Evolutionary conservation across 2,113 vertebrate species (phyloP), one percentile per base, ranked within the genome.

Genomic region (Corydoras maculifer): DNA sequence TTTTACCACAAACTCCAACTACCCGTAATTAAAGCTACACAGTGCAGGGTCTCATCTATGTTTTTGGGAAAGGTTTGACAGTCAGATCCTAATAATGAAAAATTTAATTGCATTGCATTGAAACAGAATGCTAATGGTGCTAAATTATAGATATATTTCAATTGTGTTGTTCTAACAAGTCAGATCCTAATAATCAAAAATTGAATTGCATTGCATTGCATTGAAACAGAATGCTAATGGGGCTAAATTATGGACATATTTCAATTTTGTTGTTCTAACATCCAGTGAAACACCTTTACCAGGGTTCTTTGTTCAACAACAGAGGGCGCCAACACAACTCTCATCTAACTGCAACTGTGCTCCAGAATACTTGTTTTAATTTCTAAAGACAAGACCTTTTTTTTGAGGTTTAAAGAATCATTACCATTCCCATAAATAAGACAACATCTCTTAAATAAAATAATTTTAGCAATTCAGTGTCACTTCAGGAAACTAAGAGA

Each of bases 401-500:
- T 25, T 25, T 25, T 25, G 18, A 25, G 1, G 18, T 4, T 43
- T 8, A 8, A 8, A 43, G 7, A 43, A 43, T 43, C 7, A 4
- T 43, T 8, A 43, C 35, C 35, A 43, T 2, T 43, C 35, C 7
- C 2, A 43, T 43, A 43, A 43, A 5, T 8, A 43, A 43, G 7
- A 43, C 35, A 5, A 43, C 4, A 43, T 43, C 35, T 5, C 7
- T 43, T 43, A 43, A 43, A 31, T 64, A 32, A 59, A 29, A 72
- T 78, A 69, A 69, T 75, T 69, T 68, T 57, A 58, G 31, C 51
- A 70, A 18, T 68, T 78, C 58, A 68, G 51, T 15, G n/a, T 55
- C 50, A 60, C 50, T 58, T 50, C 54, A 50, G 9, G 35, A 43
- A 43, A 43, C 32, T 11, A 18, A 13, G 49, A 13, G 65, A 62